These are phyloP conservation scores for Acanthurus lineatus DNA, from an alignment of 2,797 vertebrate species.

Conservation along the genomic window DNA sequence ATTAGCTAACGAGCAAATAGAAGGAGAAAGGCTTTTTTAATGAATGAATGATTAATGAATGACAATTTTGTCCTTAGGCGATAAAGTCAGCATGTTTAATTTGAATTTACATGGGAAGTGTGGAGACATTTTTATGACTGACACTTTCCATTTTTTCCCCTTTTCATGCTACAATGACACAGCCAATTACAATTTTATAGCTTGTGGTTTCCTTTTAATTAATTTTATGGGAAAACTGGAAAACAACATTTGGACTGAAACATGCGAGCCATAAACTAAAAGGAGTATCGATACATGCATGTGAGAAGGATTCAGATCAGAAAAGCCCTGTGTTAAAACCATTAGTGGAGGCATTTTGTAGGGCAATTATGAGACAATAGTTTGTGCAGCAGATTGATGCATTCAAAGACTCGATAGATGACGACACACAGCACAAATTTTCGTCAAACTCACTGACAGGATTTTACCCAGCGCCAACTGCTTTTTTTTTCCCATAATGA, in stretches of 20 bases:
- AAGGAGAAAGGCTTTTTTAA: not conserved
- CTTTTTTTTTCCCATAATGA: too few relatives aligned
- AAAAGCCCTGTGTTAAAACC: not conserved
- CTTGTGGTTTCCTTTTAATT: not conserved
- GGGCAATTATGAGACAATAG: not conserved
- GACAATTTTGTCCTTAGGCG: not conserved
- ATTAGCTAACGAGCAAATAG: not conserved
- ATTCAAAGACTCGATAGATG: not conserved
- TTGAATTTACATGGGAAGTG: not conserved
- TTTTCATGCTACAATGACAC: not conserved
- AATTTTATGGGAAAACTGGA: conserved; percentile 7
- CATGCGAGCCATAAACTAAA: not conserved
- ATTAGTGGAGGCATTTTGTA: not conserved
- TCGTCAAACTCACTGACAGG: not conserved
- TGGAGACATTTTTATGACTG: not conserved
- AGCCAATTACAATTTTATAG: conserved; percentile 4
- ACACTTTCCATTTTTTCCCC: not conserved
- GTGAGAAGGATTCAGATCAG: not conserved
- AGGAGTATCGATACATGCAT: too few relatives aligned
- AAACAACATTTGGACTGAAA: not conserved
- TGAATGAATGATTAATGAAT: not conserved
- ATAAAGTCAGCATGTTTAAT: not conserved
- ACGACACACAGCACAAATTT: not conserved
- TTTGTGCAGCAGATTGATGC: not conserved
- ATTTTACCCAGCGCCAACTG: not conserved